Evolutionary conservation across 2,888 invertebrate genomes (phyloP).

Genomic region (Phengaris arion): DNA sequence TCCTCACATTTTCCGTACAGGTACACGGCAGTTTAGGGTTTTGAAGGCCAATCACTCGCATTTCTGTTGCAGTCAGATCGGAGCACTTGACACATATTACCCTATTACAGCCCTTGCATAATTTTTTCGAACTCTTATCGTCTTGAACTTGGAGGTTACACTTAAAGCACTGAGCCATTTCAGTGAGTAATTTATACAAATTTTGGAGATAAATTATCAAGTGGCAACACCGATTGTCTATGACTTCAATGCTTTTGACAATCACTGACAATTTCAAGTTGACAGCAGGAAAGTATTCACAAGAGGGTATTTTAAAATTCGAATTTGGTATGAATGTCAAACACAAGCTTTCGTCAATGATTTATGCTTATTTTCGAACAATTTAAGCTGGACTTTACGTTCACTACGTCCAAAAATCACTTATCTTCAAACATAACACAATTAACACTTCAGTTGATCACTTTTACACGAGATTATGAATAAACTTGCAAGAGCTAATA

Average conservation of each 20-base stretch:
- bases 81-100: constrained; percentile 29
- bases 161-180: constrained; percentile 29
- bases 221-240: too few species aligned
- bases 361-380: neutral
- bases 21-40: constrained; percentile 31
- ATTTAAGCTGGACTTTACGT: neutral
- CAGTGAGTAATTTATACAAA: neutral
- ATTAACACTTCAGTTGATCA: neutral
- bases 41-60: constrained; percentile 31
- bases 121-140: constrained; percentile 28
- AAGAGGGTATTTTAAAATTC: too few species aligned
- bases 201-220: too few species aligned
- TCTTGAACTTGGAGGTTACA: constrained; percentile 29
- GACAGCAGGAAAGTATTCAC: too few species aligned
- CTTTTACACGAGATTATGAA: neutral
- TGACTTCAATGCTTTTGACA: too few species aligned
- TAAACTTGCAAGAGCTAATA: neutral
- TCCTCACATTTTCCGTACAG: constrained; percentile 30
- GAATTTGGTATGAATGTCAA: too few species aligned
- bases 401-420: neutral
- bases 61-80: constrained; percentile 27
- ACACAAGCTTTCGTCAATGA: neutral
- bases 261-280: too few species aligned
- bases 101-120: constrained; percentile 29
- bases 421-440: neutral